Percentiles rank a stretch among this genome's conserved stretches.
These are phyloP conservation scores for Otus sunia DNA, from an alignment of 2,113 vertebrate species.

Conservation along the genomic window DNA sequence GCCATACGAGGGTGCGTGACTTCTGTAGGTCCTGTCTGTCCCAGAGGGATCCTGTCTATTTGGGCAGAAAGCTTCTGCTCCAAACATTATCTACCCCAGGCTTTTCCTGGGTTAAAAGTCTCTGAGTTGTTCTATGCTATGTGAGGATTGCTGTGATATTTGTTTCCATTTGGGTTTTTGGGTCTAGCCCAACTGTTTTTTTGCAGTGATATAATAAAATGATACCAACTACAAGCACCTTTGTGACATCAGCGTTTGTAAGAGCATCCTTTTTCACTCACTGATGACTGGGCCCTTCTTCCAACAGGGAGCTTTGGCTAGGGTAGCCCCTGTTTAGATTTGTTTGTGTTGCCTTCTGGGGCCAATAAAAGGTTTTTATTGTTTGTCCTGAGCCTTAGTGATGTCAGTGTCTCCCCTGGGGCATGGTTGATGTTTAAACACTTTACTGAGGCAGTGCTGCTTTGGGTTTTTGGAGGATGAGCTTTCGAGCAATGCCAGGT, in stretches of 20 bases:
- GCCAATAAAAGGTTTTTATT: not conserved
- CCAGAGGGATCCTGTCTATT: not conserved
- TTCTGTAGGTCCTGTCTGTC: not conserved
- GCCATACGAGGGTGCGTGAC: fast-evolving
- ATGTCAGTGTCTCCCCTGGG: not conserved
- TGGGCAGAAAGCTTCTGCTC: not conserved
- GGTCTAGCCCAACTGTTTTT: not conserved
- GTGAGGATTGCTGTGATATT: not conserved
- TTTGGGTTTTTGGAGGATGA: not conserved
- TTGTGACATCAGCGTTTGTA: not conserved
- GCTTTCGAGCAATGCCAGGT: not conserved
- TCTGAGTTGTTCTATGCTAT: not conserved
- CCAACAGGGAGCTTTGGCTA: not conserved
- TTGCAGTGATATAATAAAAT: not conserved
- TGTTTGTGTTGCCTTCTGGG: not conserved
- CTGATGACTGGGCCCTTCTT: not conserved
- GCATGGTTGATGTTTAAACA: not conserved
- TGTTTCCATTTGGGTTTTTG: not conserved
- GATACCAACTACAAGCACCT: fast-evolving
- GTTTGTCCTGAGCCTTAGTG: not conserved
- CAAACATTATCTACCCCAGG: not conserved
- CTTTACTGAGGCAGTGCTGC: not conserved
- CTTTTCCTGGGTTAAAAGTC: not conserved
- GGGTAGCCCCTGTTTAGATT: not conserved
- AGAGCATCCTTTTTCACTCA: not conserved